A percentile compares a stretch with the other conserved stretches of the same genome.
These are phyloP conservation scores for Cavia porcellus DNA, from an alignment of 2,113 vertebrate genomes.

Conservation along the genomic window DNA sequence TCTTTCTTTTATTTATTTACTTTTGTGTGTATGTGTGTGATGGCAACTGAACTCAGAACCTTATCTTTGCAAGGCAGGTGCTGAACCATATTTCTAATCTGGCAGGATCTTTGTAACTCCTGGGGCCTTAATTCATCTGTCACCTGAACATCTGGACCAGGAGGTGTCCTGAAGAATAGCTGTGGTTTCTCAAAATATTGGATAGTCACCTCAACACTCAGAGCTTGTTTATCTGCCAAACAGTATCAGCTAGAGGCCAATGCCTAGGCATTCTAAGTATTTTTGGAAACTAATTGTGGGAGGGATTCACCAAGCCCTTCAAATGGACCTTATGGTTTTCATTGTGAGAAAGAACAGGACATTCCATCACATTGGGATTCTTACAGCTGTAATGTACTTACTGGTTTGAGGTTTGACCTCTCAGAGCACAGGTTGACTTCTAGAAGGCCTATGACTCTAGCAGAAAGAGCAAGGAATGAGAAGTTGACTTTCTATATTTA, in stretches of 20 bases:
- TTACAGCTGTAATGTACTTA: background rate
- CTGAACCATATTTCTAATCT: no score
- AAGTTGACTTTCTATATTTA: background rate
- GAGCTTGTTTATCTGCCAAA: background rate
- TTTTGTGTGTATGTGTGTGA: no score
- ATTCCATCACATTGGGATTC: background rate
- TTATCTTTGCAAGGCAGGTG: no score
- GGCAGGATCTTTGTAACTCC: background rate
- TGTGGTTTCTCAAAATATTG: background rate
- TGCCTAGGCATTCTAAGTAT: background rate
- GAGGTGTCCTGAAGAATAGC: background rate
- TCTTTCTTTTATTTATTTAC: no score
- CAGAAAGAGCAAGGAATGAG: background rate
- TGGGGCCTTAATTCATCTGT: background rate
- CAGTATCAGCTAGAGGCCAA: background rate
- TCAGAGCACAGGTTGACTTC: background rate
- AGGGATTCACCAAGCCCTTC: background rate
- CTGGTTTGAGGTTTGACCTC: background rate
- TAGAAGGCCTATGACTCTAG: background rate
- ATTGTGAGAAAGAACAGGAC: background rate
- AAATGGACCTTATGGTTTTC: background rate
- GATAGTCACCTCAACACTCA: background rate
- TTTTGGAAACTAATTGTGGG: background rate
- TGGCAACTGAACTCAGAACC: no score
- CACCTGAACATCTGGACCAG: background rate